These are phyloP conservation scores for Hemicordylus capensis DNA, from an alignment of 2,113 vertebrate species.

Conservation along the genomic window DNA sequence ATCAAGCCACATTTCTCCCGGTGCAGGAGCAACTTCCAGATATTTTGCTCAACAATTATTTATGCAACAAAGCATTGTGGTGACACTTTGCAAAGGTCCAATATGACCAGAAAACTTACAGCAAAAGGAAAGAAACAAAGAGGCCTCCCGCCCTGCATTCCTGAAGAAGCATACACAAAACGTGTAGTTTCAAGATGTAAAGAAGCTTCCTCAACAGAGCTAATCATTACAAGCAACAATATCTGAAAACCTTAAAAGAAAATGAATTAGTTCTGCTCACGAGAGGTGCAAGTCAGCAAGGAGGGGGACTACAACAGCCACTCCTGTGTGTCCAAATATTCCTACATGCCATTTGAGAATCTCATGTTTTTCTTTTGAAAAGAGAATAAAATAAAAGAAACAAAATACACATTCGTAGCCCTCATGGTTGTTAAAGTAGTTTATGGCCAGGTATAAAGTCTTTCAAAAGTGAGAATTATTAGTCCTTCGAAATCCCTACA, in stretches of 20 bases:
- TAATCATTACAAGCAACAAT: neutral
- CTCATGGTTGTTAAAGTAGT: too few species aligned
- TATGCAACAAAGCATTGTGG: neutral
- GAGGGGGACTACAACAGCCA: too few species aligned
- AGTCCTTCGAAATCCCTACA: too few species aligned
- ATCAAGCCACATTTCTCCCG: neutral
- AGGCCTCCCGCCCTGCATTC: neutral
- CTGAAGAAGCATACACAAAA: neutral
- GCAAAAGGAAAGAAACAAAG: neutral
- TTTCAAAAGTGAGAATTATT: too few species aligned
- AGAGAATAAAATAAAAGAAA: too few species aligned
- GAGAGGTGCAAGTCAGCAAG: neutral
- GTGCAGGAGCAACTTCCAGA: neutral
- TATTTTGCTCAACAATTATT: neutral
- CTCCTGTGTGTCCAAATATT: too few species aligned
- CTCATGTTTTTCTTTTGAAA: too few species aligned
- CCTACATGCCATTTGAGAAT: too few species aligned
- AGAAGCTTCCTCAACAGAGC: neutral
- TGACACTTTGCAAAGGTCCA: neutral
- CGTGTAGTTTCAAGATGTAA: neutral
- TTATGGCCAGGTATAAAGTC: too few species aligned
- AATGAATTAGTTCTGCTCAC: neutral
- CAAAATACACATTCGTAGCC: too few species aligned
- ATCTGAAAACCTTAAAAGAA: neutral
- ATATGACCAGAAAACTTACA: neutral